Evolutionary conservation across 1,140 invertebrate species (phyloP).

Genomic region (Cherax quadricarinatus): DNA sequence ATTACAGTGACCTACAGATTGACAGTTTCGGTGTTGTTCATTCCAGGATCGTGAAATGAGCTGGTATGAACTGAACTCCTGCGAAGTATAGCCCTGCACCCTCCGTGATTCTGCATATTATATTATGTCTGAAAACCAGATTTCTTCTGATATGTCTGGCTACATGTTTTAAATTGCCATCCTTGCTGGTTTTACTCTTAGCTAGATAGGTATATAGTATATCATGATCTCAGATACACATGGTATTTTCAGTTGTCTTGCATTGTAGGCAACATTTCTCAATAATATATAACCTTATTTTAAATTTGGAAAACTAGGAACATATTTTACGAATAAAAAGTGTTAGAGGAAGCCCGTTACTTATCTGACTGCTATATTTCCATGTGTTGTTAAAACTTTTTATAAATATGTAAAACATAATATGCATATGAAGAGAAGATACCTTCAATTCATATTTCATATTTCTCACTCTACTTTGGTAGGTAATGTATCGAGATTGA

Average conservation of each 20-base stretch:
- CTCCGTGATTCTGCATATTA: constrained; percentile 68
- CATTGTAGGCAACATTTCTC: constrained; percentile 8
- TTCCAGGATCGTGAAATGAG: constrained; percentile 71
- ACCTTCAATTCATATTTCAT: background rate
- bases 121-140: constrained; percentile 58
- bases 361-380: constrained; percentile 15
- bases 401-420: constrained; percentile 24
- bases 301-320: background rate
- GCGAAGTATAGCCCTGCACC: constrained; percentile 70
- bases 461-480: background rate
- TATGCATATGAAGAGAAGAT: constrained; percentile 13
- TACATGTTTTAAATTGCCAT: constrained; percentile 66
- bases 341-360: constrained; percentile 32
- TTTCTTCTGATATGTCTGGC: constrained; percentile 63
- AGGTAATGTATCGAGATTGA: constrained; percentile 5
- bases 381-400: constrained; percentile 25
- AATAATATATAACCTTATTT: constrained; percentile 1
- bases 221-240: background rate
- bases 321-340: constrained; percentile 19
- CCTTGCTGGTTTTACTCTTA: constrained; percentile 61
- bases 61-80: constrained; percentile 69
- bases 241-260: constrained; percentile 22
- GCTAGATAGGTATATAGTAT: constrained; percentile 20
- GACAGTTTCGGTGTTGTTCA: constrained; percentile 71
- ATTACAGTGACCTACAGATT: constrained; percentile 67